Evolutionary conservation across 2,888 invertebrate species (phyloP), one percentile per base, ranked within the genome.

Genomic region (Hypomecis atomaria): DNA sequence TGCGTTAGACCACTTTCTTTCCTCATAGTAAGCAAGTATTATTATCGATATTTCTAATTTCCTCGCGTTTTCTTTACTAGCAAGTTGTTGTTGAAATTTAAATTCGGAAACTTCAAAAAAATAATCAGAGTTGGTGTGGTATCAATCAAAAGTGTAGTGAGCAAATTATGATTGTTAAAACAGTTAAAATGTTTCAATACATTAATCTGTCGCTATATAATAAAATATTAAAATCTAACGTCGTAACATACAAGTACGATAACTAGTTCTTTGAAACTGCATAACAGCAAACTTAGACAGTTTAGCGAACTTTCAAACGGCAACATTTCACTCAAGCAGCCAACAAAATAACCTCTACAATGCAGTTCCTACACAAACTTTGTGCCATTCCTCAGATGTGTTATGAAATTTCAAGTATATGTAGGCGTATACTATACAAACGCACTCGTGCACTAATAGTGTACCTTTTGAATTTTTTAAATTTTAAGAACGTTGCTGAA

Each of bases 291-390:
- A 81, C 78, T 81, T 78, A 65, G 75, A 78, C 78, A 76, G 78
- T 78, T 77, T 65, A 56, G 62, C 59, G 67, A 81, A 81, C 74
- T 79, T 78, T 70, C 62, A 42, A 74, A 68, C 73, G 70, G 73
- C 71, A 77, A 78, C 79, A 80, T 80, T 78, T 78, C 79, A 78
- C 75, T 75, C 70, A 66, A 71, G 67, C 66, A 68, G 72, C 74
- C 75, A 83, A 78, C 81, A 76, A 79, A 79, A 82, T 83, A 81
- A 76, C 78, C 74, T 62, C 62, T 71, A 75, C 77, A 80, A 79
- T 80, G 80, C 79, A 82, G 78, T 83, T 79, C 73, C 77, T 71
- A 71, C 67, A 64, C 71, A 74, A 78, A 81, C 72, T 84, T 79
- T 77, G 77, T 50, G 58, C 58, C 58, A 59, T 58, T 58, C n/a